Conservation (phyloP, 2,888 invertebrate genomes). For the Tiliacea citrago region DNA sequence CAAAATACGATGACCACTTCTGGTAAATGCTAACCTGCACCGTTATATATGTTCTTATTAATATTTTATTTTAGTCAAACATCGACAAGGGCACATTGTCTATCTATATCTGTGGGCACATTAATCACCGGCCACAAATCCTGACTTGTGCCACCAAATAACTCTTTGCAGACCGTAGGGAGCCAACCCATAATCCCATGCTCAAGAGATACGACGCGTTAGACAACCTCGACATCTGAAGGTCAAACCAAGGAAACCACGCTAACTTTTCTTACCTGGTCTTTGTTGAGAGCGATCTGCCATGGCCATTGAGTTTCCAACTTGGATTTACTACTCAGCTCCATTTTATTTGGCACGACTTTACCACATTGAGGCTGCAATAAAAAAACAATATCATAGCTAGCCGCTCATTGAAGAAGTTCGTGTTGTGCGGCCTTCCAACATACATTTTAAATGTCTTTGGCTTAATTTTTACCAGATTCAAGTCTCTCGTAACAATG, state of each 20-base stretch:
- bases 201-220: background rate
- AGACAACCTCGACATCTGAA: background rate
- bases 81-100: too few species aligned
- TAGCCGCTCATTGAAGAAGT: background rate
- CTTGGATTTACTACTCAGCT: conserved; percentile 5
- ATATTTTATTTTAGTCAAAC: background rate
- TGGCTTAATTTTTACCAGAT: background rate
- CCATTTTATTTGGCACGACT: background rate
- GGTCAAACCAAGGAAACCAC: background rate
- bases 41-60: background rate
- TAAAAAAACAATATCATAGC: background rate
- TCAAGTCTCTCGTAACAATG: background rate
- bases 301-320: conserved; percentile 89
- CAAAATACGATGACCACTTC: too few species aligned
- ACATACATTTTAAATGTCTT: background rate
- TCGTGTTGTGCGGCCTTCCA: background rate
- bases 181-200: background rate
- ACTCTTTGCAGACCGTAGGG: background rate
- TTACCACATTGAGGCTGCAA: conserved; percentile 30
- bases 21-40: too few species aligned
- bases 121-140: background rate
- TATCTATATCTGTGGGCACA: too few species aligned
- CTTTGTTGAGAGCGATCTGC: conserved; percentile 91
- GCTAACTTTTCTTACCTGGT: conserved; percentile 67
- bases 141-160: background rate